phyloP scores from a whole-genome alignment of 2,888 invertebrate species.

The Cyrtodaria siliqua region DNA sequence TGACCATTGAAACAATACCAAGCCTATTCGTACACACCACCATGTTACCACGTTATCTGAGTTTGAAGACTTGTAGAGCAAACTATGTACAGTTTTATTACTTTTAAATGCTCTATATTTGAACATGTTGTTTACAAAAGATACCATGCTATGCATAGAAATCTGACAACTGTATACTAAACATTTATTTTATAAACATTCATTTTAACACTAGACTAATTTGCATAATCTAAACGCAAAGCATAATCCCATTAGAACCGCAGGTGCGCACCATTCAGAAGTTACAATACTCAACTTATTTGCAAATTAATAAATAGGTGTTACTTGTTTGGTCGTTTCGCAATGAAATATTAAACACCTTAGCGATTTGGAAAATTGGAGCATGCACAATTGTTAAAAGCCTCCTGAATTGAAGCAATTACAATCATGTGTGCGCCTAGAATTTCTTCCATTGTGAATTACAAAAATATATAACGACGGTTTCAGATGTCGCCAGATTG shows the following conservation, averaged over 20 bases:
- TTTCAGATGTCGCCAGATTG: slow-evolving; percentile 17
- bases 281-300: background rate
- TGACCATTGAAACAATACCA: no score
- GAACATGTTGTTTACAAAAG: no score
- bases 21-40: no score
- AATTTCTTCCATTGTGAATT: slow-evolving; percentile 9
- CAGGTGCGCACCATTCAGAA: slow-evolving; percentile 3
- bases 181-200: no score
- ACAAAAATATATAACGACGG: background rate
- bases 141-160: no score
- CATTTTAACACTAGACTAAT: background rate
- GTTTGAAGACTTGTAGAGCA: no score
- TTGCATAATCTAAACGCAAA: background rate
- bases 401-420: slow-evolving; percentile 10
- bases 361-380: background rate
- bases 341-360: slow-evolving; percentile 1
- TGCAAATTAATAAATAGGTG: background rate
- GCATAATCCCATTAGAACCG: background rate
- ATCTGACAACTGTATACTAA: no score
- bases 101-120: no score
- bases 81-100: no score
- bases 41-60: no score
- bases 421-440: background rate
- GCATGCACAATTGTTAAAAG: background rate
- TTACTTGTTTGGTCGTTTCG: background rate